Evolutionary conservation across 2,888 invertebrate species (phyloP).

Genomic region (Drosophila aldrichi): DNA sequence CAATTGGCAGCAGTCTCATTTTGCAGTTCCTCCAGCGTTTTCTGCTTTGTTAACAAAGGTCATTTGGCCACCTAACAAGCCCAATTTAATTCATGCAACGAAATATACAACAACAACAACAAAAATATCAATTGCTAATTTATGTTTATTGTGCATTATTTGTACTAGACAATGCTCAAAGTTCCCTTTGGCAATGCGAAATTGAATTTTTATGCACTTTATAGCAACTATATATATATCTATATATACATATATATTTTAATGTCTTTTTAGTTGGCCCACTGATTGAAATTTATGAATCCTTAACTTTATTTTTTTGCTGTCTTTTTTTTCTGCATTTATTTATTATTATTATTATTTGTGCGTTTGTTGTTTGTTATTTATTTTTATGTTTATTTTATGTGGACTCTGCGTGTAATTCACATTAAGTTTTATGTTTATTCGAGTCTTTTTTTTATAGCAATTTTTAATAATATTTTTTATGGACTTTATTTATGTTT

Average conservation of each 20-base stretch:
- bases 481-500: slow-evolving; percentile 8
- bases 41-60: slow-evolving; percentile 36
- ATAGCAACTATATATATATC: slow-evolving; percentile 43
- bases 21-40: not conserved
- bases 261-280: slow-evolving; percentile 61
- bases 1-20: slow-evolving; percentile 12
- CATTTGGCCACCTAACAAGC: slow-evolving; percentile 48
- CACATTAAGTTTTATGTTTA: slow-evolving; percentile 37
- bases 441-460: slow-evolving; percentile 8
- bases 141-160: slow-evolving; percentile 75
- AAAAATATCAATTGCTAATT: slow-evolving; percentile 59
- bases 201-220: slow-evolving; percentile 61
- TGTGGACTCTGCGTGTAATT: slow-evolving; percentile 13
- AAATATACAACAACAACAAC: not conserved
- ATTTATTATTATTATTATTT: slow-evolving; percentile 33
- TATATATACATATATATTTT: slow-evolving; percentile 20
- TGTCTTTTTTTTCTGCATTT: slow-evolving; percentile 17
- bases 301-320: slow-evolving; percentile 34
- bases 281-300: slow-evolving; percentile 75
- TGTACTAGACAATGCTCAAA: slow-evolving; percentile 41
- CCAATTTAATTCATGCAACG: slow-evolving; percentile 52
- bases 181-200: slow-evolving; percentile 36
- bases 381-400: slow-evolving; percentile 49
- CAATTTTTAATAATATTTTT: slow-evolving; percentile 10
- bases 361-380: slow-evolving; percentile 29